Percentiles rank a stretch among this genome's conserved stretches.
Conservation (phyloP, 37 sponge, comb jelly and placozoan species). For the Chondrilla cf. caribensis region DNA sequence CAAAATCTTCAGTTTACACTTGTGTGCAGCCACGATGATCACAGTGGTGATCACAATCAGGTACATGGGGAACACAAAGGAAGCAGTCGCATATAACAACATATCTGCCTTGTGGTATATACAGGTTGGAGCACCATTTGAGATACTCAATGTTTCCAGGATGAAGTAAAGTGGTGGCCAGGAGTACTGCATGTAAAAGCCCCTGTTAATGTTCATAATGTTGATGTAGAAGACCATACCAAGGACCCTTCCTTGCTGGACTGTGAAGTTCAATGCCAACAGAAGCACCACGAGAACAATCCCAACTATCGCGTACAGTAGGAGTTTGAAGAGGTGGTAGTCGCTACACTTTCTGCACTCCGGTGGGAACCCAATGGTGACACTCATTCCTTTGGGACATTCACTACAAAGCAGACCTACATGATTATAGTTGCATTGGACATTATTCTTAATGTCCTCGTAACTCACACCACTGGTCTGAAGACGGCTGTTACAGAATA, state of each 20-base stretch:
- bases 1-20: neutral
- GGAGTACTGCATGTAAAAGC: neutral
- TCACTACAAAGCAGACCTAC: neutral
- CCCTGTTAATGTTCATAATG: neutral
- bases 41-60: constrained; percentile 31
- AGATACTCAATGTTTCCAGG: neutral
- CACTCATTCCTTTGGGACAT: neutral
- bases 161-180: neutral
- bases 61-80: constrained; percentile 4
- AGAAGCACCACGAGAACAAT: neutral
- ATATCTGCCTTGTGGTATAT: neutral
- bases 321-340: neutral
- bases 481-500: neutral
- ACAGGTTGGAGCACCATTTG: neutral
- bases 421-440: neutral
- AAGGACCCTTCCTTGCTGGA: neutral
- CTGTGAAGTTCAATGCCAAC: neutral
- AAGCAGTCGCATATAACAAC: neutral
- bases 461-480: neutral
- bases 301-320: neutral
- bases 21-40: constrained; percentile 20
- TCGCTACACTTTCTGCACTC: neutral
- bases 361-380: neutral
- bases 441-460: neutral
- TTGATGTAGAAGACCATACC: neutral